Percentiles rank a stretch among this genome's conserved stretches.
These are phyloP conservation scores for Leptinotarsa rubiginosa DNA, from an alignment of 2,888 invertebrate species.

Conservation along the genomic window DNA sequence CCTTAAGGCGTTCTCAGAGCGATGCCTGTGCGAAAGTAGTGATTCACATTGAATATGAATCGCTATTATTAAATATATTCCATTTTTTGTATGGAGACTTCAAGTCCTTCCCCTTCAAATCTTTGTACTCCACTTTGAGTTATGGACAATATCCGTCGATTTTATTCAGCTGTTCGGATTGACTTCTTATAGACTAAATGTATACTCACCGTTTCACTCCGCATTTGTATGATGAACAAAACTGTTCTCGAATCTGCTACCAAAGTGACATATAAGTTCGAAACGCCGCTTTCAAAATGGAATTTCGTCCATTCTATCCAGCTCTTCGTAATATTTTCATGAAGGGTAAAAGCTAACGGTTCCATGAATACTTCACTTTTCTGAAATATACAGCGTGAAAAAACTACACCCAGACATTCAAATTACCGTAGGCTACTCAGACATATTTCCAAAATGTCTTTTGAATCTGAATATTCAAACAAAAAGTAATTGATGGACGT, in stretches of 20 bases:
- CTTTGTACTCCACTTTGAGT: too few relatives aligned
- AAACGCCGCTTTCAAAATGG: constrained; percentile 48
- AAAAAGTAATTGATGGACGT: too few relatives aligned
- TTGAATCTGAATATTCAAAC: too few relatives aligned
- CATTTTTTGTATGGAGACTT: too few relatives aligned
- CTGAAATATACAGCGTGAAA: constrained; percentile 55
- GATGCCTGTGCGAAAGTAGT: too few relatives aligned
- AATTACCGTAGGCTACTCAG: background rate
- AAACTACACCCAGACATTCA: too few relatives aligned
- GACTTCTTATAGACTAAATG: background rate
- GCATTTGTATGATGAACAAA: constrained; percentile 67
- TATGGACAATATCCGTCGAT: too few relatives aligned
- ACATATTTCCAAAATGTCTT: background rate
- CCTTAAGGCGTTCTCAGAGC: too few relatives aligned
- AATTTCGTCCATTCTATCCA: constrained; percentile 65
- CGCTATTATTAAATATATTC: too few relatives aligned
- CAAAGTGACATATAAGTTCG: constrained; percentile 67
- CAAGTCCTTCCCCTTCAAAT: too few relatives aligned
- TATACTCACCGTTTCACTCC: constrained; percentile 61
- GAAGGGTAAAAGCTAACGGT: constrained; percentile 64
- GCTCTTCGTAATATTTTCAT: constrained; percentile 63
- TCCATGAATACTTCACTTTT: constrained; percentile 67
- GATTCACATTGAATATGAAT: too few relatives aligned
- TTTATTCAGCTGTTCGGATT: too few relatives aligned
- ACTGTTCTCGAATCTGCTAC: constrained; percentile 69